Evolutionary conservation across 2,888 invertebrate genomes (phyloP).

Genomic region (Griposia aprilina): DNA sequence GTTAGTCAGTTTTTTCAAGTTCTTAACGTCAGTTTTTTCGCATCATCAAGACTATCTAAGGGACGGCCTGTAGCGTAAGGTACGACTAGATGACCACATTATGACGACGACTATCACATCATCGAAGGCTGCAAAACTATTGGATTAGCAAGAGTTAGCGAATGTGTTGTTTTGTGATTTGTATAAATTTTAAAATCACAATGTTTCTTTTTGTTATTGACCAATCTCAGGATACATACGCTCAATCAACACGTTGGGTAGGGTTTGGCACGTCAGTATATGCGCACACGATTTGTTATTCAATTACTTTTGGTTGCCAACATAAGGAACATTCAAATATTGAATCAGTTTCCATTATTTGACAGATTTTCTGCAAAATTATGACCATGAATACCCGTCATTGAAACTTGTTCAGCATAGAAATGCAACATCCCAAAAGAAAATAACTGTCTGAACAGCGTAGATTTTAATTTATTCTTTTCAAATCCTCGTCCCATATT

Average conservation of each 20-base stretch:
- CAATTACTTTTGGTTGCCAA: background rate
- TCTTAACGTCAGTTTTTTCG: background rate
- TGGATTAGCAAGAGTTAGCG: background rate
- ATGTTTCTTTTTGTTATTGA: background rate
- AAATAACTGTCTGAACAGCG: conserved; percentile 15
- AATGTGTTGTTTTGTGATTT: background rate
- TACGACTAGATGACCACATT: background rate
- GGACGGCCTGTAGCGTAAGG: background rate
- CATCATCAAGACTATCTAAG: too few relatives aligned
- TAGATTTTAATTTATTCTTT: conserved; percentile 47
- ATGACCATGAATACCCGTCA: background rate
- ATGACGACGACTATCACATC: background rate
- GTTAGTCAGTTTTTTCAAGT: background rate
- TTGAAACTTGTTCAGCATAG: conserved; percentile 18
- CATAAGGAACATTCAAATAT: background rate
- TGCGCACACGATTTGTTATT: conserved; percentile 4
- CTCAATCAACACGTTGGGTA: conserved; percentile 41
- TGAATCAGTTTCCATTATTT: background rate
- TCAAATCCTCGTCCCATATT: conserved; percentile 22
- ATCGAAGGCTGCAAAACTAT: background rate
- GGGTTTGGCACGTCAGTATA: background rate
- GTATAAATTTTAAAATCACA: background rate
- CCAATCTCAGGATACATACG: background rate
- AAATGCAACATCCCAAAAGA: background rate
- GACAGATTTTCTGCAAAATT: background rate